Evolutionary conservation across 2,888 invertebrate genomes (phyloP).

Genomic region (Gnatocerus cornutus): DNA sequence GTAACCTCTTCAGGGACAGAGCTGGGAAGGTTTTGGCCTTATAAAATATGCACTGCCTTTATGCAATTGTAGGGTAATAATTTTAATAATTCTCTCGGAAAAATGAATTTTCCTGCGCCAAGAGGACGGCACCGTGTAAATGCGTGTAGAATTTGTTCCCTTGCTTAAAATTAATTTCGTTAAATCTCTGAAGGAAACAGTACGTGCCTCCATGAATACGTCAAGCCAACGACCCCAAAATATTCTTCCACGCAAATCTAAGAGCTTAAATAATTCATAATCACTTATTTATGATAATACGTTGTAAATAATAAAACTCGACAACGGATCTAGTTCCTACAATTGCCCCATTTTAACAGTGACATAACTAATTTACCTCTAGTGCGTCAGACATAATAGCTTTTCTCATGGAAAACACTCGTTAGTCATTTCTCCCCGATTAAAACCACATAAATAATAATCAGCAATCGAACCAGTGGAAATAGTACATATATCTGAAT

Average conservation of each 20-base stretch:
- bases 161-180: not conserved
- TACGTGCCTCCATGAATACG: conserved; percentile 10
- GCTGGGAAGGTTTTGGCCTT: not conserved
- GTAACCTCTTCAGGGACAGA: no score
- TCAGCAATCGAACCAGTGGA: not conserved
- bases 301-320: conserved; percentile 23
- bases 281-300: conserved; percentile 33
- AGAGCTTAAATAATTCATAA: conserved; percentile 22
- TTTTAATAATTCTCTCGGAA: not conserved
- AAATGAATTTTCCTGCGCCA: not conserved
- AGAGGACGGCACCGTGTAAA: not conserved
- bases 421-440: conserved; percentile 26
- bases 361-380: conserved; percentile 11
- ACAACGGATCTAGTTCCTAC: not conserved
- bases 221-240: not conserved
- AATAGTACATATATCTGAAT: conserved; percentile 5
- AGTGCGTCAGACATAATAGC: conserved; percentile 28
- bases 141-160: conserved; percentile 8
- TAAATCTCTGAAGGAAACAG: conserved; percentile 1
- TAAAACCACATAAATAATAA: conserved; percentile 39
- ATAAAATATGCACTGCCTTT: no score
- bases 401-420: conserved; percentile 12
- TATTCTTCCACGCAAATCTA: conserved; percentile 9
- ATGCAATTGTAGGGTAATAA: no score
- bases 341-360: not conserved